Evolutionary conservation across 1,140 invertebrate species (phyloP).

Genomic region (Apis florea): DNA sequence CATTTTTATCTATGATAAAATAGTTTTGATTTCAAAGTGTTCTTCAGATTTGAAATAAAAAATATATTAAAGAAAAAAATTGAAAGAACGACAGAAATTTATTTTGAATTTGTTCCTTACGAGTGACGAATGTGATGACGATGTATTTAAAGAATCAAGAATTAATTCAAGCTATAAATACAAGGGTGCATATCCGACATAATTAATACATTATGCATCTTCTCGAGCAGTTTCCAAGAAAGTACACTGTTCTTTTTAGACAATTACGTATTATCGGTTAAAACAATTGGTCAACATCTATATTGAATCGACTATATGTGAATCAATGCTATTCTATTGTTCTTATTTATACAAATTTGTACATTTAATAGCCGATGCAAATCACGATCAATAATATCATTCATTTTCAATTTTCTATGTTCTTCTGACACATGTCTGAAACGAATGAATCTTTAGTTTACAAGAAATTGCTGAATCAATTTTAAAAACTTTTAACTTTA

Average conservation of each 20-base stretch:
- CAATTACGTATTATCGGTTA: constrained; percentile 10
- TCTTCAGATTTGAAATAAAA: background rate
- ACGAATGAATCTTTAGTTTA: background rate
- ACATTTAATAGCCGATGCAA: background rate
- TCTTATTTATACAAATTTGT: background rate
- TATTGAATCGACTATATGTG: constrained; percentile 6
- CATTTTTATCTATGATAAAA: background rate
- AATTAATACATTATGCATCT: constrained; percentile 51
- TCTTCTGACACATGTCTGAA: background rate
- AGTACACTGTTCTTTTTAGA: constrained; percentile 23
- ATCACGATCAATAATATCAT: background rate
- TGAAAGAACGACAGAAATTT: background rate
- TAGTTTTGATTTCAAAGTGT: background rate
- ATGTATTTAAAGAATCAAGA: constrained; percentile 11
- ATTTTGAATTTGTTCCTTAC: constrained; percentile 8
- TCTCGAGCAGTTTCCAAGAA: constrained; percentile 37
- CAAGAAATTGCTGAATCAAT: background rate
- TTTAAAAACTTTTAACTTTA: background rate
- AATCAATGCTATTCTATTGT: constrained; percentile 19
- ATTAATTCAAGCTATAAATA: background rate
- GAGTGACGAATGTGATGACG: constrained; percentile 31
- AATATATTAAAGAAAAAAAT: background rate
- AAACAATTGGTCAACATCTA: constrained; percentile 22
- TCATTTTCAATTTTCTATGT: constrained; percentile 7
- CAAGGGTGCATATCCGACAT: constrained; percentile 36